Evolutionary conservation across 2,888 invertebrate species (phyloP).

Genomic region (Horisme vitalbata): DNA sequence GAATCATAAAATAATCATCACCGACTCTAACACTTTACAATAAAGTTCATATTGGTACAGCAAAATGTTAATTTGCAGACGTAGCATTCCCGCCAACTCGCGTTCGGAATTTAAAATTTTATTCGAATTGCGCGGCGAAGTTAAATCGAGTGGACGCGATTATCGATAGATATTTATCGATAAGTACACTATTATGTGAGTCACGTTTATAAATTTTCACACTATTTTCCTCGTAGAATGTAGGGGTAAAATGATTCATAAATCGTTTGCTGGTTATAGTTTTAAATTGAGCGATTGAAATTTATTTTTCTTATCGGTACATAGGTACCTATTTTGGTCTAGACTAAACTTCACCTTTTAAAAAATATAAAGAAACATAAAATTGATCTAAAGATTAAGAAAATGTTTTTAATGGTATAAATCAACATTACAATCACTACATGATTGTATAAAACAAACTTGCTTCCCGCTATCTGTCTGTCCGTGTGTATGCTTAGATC

Average conservation of each 20-base stretch:
- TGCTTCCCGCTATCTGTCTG: no score
- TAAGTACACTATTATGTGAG: slow-evolving; percentile 50
- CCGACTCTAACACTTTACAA: slow-evolving; percentile 12
- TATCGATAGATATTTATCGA: slow-evolving; percentile 65
- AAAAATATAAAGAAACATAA: no score
- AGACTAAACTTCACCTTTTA: no score
- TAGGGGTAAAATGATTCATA: slow-evolving; percentile 4
- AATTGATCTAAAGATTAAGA: no score
- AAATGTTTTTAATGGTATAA: no score
- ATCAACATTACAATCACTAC: no score
- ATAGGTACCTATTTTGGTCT: no score
- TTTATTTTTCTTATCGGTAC: no score
- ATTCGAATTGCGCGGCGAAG: slow-evolving; percentile 66
- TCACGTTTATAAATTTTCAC: slow-evolving; percentile 55
- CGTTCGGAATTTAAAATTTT: slow-evolving; percentile 71
- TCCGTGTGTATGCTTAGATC: no score
- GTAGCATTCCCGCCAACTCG: slow-evolving; percentile 62
- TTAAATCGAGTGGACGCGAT: slow-evolving; percentile 76
- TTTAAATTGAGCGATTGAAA: no score
- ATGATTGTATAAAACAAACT: no score
- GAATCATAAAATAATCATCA: neutral
- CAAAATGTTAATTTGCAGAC: slow-evolving; percentile 48
- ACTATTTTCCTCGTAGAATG: slow-evolving; percentile 32
- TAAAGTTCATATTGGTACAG: slow-evolving; percentile 31
- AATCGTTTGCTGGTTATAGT: no score